phyloP scores from a whole-genome alignment of 1,140 invertebrate species.

The Nylanderia fulva region DNA sequence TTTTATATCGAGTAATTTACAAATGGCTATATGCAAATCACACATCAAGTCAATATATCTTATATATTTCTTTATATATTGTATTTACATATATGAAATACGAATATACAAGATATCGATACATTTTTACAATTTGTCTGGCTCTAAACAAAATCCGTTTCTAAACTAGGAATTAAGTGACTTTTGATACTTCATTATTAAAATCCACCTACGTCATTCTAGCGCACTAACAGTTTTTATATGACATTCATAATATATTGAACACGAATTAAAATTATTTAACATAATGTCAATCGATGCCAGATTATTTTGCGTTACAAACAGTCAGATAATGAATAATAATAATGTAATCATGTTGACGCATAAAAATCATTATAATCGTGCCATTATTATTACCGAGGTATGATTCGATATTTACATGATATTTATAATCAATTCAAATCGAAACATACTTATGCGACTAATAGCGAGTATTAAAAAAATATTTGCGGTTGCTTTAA shows the following conservation, averaged over 20 bases:
- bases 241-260: slow-evolving; percentile 31
- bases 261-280: not conserved
- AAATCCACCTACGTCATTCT: slow-evolving; percentile 14
- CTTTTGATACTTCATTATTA: slow-evolving; percentile 31
- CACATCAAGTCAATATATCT: not conserved
- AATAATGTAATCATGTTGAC: slow-evolving; percentile 42
- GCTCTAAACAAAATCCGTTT: slow-evolving; percentile 27
- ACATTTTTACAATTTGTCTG: slow-evolving; percentile 26
- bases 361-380: slow-evolving; percentile 71
- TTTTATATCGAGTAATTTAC: slow-evolving; percentile 28
- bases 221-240: slow-evolving; percentile 35
- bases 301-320: slow-evolving; percentile 1
- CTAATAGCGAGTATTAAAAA: slow-evolving; percentile 9
- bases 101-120: not conserved
- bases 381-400: slow-evolving; percentile 70
- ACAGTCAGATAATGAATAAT: slow-evolving; percentile 6
- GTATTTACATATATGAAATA: no score
- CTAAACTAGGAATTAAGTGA: not conserved
- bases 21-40: not conserved
- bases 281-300: slow-evolving; percentile 22
- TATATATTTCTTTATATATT: slow-evolving; percentile 17
- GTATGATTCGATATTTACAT: slow-evolving; percentile 51
- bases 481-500: not conserved
- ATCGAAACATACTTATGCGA: slow-evolving; percentile 60
- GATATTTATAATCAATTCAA: slow-evolving; percentile 52